Base-by-base conservation (phyloP, 2,113 vertebrate species). In the Pachycephala philippinensis region DNA sequence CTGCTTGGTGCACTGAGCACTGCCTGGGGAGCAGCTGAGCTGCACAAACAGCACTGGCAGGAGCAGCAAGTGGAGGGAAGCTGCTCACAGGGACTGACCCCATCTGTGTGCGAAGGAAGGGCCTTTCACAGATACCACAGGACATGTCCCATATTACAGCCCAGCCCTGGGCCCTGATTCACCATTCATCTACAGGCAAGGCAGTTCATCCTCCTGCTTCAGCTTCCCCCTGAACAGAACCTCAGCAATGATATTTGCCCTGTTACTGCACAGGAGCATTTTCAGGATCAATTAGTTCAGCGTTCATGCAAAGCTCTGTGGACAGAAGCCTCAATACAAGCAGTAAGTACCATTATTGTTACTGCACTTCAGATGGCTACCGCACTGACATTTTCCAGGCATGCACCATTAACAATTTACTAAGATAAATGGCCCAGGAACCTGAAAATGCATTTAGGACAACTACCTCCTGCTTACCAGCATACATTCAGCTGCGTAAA, bases 231-330 rank as follows among this genome's bases (percentile, higher is more conserved):
- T 35, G 37, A 5, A 61, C 21, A 74, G 57, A 84, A 68, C 47
- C 31, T 37, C 12, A 61, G 53, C 56, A 74, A 60, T 18, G 45
- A 11, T 49, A 87, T 90, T 69, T 76, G 75, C 21, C 9, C 54
- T 64, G 31, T 6, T 81, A 45, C 57, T 35, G 72, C 69, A 75
- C 37, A 71, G 59, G 44, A 94, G 27, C 65, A 56, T 84, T 93
- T 91, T 93, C 90, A 74, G 95, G 88, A 96, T 82, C 89, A 84
- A 93, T 93, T 94, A 94, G 65, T 72, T 90, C 39, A 81, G 92
- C 23, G 13, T 61, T 90, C 80, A 35, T 42, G 80, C 80, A 96
- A 90, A 95, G 61, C 86, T 93, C 45, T 87, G 80, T 45, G 37
- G 92, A 94, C 92, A 95, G 92, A 70, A 94, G 72, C 83, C 80